Conservation (phyloP, 2,797 vertebrate genomes). For the Eulemur mongoz region DNA sequence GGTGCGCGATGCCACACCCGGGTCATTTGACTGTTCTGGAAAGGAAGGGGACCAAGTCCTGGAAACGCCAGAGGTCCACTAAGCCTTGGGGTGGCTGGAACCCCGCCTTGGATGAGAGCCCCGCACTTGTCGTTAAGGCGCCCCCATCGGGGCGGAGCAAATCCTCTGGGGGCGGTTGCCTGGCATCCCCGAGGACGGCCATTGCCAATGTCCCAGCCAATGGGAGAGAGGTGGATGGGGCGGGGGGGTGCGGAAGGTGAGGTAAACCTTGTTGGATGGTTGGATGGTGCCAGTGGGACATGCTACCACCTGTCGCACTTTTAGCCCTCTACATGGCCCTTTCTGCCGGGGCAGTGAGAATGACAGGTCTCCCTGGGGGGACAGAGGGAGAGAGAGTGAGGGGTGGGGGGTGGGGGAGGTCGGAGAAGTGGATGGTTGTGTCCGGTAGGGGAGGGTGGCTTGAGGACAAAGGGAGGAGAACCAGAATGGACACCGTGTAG, state of each 20-base stretch:
- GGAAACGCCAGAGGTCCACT: not conserved
- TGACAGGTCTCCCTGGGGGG: not conserved
- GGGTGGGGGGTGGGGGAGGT: too few relatives aligned
- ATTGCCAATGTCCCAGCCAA: too few relatives aligned
- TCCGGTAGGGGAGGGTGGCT: not conserved
- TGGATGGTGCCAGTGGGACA: too few relatives aligned
- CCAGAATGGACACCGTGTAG: not conserved
- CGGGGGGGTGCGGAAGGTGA: too few relatives aligned
- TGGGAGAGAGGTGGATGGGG: too few relatives aligned
- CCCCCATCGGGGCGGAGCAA: not conserved
- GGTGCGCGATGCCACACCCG: not conserved
- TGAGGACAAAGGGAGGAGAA: not conserved
- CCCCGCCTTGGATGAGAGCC: not conserved
- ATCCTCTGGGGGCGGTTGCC: not conserved
- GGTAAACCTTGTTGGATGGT: too few relatives aligned
- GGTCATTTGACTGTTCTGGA: not conserved
- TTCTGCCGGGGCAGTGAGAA: not conserved
- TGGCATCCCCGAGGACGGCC: not conserved
- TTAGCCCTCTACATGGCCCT: not conserved
- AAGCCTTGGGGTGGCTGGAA: not conserved
- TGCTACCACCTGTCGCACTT: too few relatives aligned
- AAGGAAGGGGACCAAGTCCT: not conserved
- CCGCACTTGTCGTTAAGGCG: accelerated
- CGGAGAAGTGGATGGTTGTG: too few relatives aligned
- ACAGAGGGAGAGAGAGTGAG: too few relatives aligned